A percentile compares a stretch with the other conserved stretches of the same genome.
Evolutionary conservation across 1,140 invertebrate species (phyloP).

Genomic region (Centruroides sculpturatus): DNA sequence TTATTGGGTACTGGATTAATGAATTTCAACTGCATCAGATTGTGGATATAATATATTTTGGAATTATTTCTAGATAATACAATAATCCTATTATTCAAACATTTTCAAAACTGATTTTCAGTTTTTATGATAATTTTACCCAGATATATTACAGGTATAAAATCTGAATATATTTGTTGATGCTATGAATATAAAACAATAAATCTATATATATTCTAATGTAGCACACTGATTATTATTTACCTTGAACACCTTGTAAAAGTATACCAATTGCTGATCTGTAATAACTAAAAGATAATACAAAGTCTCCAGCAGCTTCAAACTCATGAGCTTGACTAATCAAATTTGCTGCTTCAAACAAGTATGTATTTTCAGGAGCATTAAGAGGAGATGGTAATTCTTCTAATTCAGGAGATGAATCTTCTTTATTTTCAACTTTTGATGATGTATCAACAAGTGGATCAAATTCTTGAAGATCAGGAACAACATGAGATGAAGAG

Average conservation of each 20-base stretch:
- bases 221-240: neutral
- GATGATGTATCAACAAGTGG: neutral
- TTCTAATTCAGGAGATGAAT: neutral
- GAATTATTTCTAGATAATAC: too few species aligned
- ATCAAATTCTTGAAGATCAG: constrained; percentile 6
- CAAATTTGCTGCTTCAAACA: constrained; percentile 3
- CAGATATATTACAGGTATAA: too few species aligned
- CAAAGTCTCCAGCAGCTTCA: constrained; percentile 24
- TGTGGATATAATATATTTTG: too few species aligned
- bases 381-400: constrained; percentile 6
- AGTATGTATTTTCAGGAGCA: constrained; percentile 3
- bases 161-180: too few species aligned
- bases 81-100: too few species aligned
- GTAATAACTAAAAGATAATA: constrained; percentile 41
- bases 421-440: neutral
- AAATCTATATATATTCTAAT: neutral
- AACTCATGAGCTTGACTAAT: constrained; percentile 27
- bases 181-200: too few species aligned
- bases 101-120: too few species aligned
- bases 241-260: constrained; percentile 40
- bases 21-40: too few species aligned
- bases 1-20: too few species aligned
- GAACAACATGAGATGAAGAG: neutral
- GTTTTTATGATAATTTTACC: too few species aligned
- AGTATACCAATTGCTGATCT: constrained; percentile 46